Percentiles rank a stretch among this genome's conserved stretches.
Conservation (phyloP, 2,113 vertebrate genomes). For the Apus apus region DNA sequence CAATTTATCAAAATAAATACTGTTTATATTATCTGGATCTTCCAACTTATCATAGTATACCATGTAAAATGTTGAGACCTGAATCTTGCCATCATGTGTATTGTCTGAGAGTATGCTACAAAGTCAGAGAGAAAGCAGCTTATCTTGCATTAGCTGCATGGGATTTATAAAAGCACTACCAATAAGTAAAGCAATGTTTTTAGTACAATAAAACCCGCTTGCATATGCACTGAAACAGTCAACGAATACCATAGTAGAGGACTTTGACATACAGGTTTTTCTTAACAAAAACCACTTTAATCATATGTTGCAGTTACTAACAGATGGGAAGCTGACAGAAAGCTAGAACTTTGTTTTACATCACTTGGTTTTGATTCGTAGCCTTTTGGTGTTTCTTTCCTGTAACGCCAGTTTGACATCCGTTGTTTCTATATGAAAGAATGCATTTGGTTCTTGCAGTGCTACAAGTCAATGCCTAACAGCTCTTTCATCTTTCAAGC, state of each 20-base stretch:
- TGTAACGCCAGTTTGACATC: neutral
- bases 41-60: neutral
- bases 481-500: neutral
- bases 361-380: neutral
- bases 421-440: neutral
- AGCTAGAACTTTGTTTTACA: neutral
- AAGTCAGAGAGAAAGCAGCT: neutral
- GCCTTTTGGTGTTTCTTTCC: neutral
- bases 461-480: neutral
- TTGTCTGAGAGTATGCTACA: neutral
- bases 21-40: neutral
- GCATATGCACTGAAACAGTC: neutral
- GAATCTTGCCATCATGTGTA: neutral
- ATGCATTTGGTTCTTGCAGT: neutral
- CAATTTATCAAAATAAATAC: neutral
- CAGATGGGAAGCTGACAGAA: neutral
- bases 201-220: neutral
- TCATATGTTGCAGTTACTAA: neutral
- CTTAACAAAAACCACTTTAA: neutral
- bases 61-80: neutral
- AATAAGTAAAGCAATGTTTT: neutral
- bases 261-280: neutral
- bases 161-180: neutral
- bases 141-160: neutral
- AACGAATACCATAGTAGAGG: neutral